Evolutionary conservation across 92 coral and sea anemone species (phyloP), one percentile per base, ranked within the genome.

Genomic region (Muricea muricata): DNA sequence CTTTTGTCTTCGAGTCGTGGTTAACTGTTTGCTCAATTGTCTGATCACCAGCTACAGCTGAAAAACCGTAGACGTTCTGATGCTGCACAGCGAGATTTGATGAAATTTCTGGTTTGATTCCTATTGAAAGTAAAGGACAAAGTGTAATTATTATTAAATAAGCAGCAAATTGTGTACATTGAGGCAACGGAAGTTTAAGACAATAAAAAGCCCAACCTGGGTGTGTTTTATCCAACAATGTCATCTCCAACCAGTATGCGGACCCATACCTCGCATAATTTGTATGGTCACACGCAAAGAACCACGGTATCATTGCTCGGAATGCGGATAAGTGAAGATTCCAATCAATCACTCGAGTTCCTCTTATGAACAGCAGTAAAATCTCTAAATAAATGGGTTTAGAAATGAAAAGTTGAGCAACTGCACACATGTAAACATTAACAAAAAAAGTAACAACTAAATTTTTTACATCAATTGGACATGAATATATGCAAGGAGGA

Each of bases 21-120:
- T 79, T 86, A 18, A 61, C 85, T 10, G 89, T 86, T 31, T 86
- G 89, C 28, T 86, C 89, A 1, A 86, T 86, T 13, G 85, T 86
- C 48, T 79, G 85, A 70, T 86, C 85, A 34, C 89, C 66, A 3
- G 89, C 85, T 24, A 86, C 89, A 18, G 84, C 84, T 6, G 79
- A 85, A 61, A 77, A 85, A 1, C 85, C 84, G 65, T 85, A 35
- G 35, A 63, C 41, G 32, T 3, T 46, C 42, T 77, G 88, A 0
- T 84, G 75, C 67, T 85, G 84, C 5, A 76, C 88, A 24, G 84
- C 65, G 33, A 85, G 77, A 52, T 75, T 77, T 4, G 83, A 73
- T 18, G 73, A 73, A 11, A 84, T 18, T 7, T 74, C 83, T 31
- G 30, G 72, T 23, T 74, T 35, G 39, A 55, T 45, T 48, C 88